Percentiles rank a stretch among this genome's conserved stretches.
These are phyloP conservation scores for Nibea albiflora DNA, from an alignment of 2,113 vertebrate genomes.

Conservation along the genomic window DNA sequence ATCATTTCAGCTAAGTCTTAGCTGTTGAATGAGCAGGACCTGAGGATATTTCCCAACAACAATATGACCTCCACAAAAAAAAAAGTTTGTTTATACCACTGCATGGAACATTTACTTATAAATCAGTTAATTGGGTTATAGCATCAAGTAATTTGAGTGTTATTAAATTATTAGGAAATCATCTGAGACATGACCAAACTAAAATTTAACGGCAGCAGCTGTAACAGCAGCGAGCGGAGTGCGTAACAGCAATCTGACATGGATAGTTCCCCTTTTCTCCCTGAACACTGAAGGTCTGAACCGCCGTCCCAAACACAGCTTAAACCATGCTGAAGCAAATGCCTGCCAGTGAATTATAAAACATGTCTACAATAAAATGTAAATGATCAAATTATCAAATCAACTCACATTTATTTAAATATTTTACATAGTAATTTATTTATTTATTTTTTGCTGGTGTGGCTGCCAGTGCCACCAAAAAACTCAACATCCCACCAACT, in stretches of 20 bases:
- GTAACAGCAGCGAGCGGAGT: background rate
- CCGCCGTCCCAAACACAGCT: background rate
- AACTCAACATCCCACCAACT: no score
- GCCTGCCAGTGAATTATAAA: no score
- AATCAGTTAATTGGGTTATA: constrained; percentile 31
- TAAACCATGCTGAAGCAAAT: no score
- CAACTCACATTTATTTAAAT: no score
- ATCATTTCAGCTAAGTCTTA: background rate
- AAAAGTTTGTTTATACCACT: constrained; percentile 1
- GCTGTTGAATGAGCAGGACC: background rate
- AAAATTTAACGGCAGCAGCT: constrained; percentile 12
- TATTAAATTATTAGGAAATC: constrained; percentile 28
- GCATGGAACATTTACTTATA: background rate
- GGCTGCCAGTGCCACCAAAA: no score
- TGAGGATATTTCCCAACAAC: constrained; percentile 10
- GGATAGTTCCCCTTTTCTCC: constrained; percentile 3
- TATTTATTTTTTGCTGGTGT: no score
- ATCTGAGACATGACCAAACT: constrained; percentile 10
- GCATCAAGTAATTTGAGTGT: background rate
- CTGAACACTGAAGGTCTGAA: background rate
- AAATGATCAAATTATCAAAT: no score
- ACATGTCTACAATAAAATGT: no score
- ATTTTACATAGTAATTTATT: no score
- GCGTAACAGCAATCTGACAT: background rate
- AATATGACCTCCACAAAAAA: background rate